Evolutionary conservation across 37 sponge, comb jelly and placozoan species (phyloP).

Genomic region (Diacarnus erythraeanus): DNA sequence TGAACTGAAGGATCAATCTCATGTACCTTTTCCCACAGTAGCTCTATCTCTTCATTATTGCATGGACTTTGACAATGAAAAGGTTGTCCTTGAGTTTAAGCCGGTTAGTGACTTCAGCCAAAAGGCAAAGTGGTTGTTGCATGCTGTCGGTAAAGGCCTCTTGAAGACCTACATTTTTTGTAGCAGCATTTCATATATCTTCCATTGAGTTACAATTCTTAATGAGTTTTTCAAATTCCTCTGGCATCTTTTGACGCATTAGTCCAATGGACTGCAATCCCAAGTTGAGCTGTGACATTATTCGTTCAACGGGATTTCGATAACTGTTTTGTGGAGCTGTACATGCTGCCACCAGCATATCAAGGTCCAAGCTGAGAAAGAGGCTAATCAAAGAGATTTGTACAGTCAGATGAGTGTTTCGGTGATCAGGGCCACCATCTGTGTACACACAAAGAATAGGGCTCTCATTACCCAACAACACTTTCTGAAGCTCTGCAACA

Average conservation of each 20-base stretch:
- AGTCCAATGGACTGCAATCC: neutral
- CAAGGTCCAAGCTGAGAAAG: neutral
- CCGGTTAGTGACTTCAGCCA: neutral
- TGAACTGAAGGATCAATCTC: neutral
- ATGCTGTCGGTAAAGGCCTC: neutral
- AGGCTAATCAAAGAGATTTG: neutral
- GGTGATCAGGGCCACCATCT: conserved; percentile 1
- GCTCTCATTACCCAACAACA: neutral
- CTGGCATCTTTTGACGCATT: neutral
- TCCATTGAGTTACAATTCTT: neutral
- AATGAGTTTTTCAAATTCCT: neutral
- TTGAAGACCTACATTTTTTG: neutral
- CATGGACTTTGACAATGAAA: neutral
- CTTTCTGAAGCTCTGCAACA: neutral
- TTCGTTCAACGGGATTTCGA: conserved; percentile 12
- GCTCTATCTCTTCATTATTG: neutral
- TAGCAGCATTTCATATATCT: neutral
- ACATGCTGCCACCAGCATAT: neutral
- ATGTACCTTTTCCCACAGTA: neutral
- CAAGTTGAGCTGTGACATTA: neutral
- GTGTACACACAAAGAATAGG: neutral
- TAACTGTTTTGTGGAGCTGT: neutral
- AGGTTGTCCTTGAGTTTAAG: neutral
- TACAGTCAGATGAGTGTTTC: neutral
- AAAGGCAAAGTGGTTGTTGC: neutral